Base-by-base conservation (phyloP, 2,113 vertebrate species). In the Chaetorhynchus papuensis region DNA sequence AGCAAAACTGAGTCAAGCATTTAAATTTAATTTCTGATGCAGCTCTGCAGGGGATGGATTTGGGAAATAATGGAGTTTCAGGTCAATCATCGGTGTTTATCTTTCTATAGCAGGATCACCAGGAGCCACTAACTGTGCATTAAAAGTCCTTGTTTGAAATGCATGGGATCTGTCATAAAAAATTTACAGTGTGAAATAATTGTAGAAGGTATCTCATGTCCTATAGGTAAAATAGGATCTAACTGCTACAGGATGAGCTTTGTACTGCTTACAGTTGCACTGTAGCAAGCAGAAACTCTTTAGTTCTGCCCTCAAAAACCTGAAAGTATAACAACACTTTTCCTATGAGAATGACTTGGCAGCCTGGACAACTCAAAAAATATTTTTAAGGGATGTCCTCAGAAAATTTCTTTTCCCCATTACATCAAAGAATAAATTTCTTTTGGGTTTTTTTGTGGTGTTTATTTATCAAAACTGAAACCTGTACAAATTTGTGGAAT, bases 331-430 rank as follows among this genome's bases (percentile, higher is more conserved):
- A 37, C 8, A 78, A 26, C 1, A 20, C n/a, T 72, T 90, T 90
- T 90, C 19, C 21, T 49, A 21, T 21, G 12, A 56, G 24, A 87
- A 79, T 27, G 28, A 52, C 53, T 83, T 72, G 13, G 45, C 65
- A 74, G 17, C 10, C 19, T 72, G 37, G n/a, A 49, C 1, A 13
- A 86, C 37, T 75, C n/a, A 53, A 82, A 89, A 87, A 79, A 79
- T 53, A 13, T 31, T 49, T 85, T 57, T 78, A 85, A 91, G 28
- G 28, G 83, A 37, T 10, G 68, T 92, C 49, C 77, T 57, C 69
- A 72, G 79, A 90, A 91, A 96, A 41, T 33, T 74, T 87, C 7
- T 91, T 96, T 94, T 69, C 52, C 53, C 30, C 76, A 41, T 87
- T 95, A 22, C 85, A 79, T 81, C 39, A 86, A 93, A 83, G 28